Conservation (phyloP, 2,888 invertebrate genomes). For the Lacanobia oleracea region DNA sequence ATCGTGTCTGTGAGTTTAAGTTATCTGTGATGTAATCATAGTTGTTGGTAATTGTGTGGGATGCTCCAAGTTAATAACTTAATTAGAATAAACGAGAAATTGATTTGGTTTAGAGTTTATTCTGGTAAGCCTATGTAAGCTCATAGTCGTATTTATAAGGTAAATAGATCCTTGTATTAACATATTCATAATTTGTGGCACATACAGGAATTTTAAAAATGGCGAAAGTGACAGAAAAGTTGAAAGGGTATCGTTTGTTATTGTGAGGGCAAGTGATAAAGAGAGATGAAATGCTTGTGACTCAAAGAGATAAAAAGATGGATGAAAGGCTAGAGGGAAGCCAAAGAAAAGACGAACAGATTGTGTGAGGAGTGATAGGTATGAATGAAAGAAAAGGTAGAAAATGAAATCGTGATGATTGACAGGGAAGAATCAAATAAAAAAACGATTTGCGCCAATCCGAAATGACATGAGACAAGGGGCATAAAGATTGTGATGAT, state of each 20-base stretch:
- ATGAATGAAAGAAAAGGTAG: neutral
- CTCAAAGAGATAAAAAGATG: too few species aligned
- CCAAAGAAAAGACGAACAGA: neutral
- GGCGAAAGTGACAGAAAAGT: neutral
- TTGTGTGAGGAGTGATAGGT: neutral
- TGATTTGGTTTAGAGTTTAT: neutral
- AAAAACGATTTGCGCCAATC: neutral
- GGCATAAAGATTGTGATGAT: too few species aligned
- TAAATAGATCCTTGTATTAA: neutral
- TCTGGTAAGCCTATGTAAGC: neutral
- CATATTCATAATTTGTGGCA: neutral
- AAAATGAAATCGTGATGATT: neutral
- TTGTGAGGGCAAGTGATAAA: neutral
- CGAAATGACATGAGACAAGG: neutral
- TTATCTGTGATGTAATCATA: conserved; percentile 28
- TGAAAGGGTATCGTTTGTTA: neutral
- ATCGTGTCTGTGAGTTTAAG: conserved; percentile 29
- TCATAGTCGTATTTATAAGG: neutral
- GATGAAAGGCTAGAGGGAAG: neutral
- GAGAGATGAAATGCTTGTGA: neutral
- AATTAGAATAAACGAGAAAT: conserved; percentile 5
- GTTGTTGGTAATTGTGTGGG: conserved; percentile 19
- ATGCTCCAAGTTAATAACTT: conserved; percentile 2
- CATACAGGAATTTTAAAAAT: neutral
- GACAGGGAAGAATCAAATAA: neutral